Conservation (phyloP, 2,888 invertebrate genomes). For the Stenodera caucasica region DNA sequence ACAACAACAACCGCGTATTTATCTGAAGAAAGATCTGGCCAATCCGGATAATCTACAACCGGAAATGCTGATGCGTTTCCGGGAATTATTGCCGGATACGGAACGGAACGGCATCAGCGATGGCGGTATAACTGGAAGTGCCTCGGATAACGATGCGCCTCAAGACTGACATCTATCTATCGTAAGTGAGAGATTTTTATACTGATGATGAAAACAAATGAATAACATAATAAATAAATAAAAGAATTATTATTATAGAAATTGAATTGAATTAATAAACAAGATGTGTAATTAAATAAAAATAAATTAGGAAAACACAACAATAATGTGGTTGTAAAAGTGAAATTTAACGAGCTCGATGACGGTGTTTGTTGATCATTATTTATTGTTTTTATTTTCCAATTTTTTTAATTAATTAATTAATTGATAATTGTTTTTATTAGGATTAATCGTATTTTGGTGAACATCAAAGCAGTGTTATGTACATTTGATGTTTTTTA, state of each 20-base stretch:
- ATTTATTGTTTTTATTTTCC: constrained; percentile 41
- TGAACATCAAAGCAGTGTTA: constrained; percentile 54
- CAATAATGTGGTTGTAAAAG: constrained; percentile 41
- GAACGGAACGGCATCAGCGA: constrained; percentile 50
- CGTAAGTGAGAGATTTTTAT: constrained; percentile 53
- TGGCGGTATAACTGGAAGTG: constrained; percentile 48
- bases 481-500: constrained; percentile 50
- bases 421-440: constrained; percentile 28
- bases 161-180: constrained; percentile 56
- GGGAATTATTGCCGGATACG: constrained; percentile 46
- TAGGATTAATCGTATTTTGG: constrained; percentile 45
- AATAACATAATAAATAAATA: constrained; percentile 27
- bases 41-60: constrained; percentile 56
- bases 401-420: constrained; percentile 12
- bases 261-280: neutral
- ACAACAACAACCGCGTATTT: constrained; percentile 48
- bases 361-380: constrained; percentile 56
- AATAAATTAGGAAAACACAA: constrained; percentile 4
- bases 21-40: constrained; percentile 54
- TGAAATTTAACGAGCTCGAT: constrained; percentile 48
- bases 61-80: constrained; percentile 55
- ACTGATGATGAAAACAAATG: constrained; percentile 33
- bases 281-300: constrained; percentile 18
- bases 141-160: constrained; percentile 54
- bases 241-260: constrained; percentile 30